Percentiles rank a stretch among this genome's conserved stretches.
phyloP scores from a whole-genome alignment of 2,113 vertebrate genomes.

The Neofelis nebulosa region DNA sequence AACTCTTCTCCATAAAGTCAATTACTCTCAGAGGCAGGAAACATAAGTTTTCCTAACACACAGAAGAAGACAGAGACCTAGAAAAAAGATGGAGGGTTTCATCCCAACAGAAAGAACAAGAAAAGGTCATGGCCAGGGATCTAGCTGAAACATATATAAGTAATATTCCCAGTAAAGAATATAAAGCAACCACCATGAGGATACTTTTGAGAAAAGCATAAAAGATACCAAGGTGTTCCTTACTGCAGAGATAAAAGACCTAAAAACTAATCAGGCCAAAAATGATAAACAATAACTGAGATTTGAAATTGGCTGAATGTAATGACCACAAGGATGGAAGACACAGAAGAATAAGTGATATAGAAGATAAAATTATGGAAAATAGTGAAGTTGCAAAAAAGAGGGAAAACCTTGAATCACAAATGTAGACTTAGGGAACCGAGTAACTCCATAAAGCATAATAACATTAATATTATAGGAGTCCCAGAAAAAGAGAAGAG shows the following conservation, averaged over 20 bases:
- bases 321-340: background rate
- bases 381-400: background rate
- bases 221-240: background rate
- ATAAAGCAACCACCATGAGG: background rate
- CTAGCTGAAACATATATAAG: background rate
- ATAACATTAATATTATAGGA: background rate
- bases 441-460: background rate
- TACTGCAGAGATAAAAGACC: background rate
- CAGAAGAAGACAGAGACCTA: background rate
- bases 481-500: background rate
- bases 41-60: background rate
- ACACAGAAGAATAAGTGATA: background rate
- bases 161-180: background rate
- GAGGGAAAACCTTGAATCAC: background rate
- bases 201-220: background rate
- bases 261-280: background rate
- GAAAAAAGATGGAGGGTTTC: background rate
- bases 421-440: background rate
- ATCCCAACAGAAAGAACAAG: background rate
- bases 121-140: background rate
- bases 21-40: background rate
- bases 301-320: background rate
- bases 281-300: background rate
- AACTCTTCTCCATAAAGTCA: background rate
- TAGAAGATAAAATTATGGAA: background rate